phyloP scores from a whole-genome alignment of 1,140 invertebrate species.

The Drosophila carrolli region DNA sequence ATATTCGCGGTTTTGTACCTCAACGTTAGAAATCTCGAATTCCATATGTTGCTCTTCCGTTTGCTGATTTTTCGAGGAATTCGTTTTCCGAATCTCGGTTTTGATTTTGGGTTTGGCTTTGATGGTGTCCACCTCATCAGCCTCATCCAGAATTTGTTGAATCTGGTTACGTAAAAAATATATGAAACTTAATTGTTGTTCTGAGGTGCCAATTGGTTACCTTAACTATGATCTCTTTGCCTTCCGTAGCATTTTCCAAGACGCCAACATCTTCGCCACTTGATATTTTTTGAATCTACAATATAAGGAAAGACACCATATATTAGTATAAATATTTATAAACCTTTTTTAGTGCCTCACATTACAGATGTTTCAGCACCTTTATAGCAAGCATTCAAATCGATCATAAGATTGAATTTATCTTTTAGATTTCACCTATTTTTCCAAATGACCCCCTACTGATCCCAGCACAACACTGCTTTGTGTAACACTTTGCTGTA shows the following conservation, averaged over 20 bases:
- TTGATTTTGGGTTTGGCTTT: not conserved
- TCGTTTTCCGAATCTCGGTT: not conserved
- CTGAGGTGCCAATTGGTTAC: not conserved
- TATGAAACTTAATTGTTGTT: not conserved
- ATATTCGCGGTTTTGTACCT: not conserved
- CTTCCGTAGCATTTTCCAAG: constrained; percentile 1
- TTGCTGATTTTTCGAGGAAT: not conserved
- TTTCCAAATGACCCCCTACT: too few relatives aligned
- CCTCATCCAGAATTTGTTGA: constrained; percentile 25
- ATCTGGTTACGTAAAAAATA: constrained; percentile 10
- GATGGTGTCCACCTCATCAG: not conserved
- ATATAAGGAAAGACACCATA: too few relatives aligned
- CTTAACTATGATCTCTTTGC: constrained; percentile 46
- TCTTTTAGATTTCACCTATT: too few relatives aligned
- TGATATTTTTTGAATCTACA: constrained; percentile 25
- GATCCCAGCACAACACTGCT: too few relatives aligned
- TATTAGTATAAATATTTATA: too few relatives aligned
- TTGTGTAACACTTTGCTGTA: too few relatives aligned
- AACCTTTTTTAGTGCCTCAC: too few relatives aligned
- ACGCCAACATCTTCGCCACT: constrained; percentile 2
- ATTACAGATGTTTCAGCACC: too few relatives aligned
- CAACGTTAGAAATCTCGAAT: constrained; percentile 11
- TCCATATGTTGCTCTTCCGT: constrained; percentile 11
- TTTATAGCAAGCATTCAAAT: too few relatives aligned
- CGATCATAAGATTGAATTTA: too few relatives aligned